These are phyloP conservation scores for Pyrrhia umbra DNA, from an alignment of 2,888 invertebrate species.

Conservation along the genomic window DNA sequence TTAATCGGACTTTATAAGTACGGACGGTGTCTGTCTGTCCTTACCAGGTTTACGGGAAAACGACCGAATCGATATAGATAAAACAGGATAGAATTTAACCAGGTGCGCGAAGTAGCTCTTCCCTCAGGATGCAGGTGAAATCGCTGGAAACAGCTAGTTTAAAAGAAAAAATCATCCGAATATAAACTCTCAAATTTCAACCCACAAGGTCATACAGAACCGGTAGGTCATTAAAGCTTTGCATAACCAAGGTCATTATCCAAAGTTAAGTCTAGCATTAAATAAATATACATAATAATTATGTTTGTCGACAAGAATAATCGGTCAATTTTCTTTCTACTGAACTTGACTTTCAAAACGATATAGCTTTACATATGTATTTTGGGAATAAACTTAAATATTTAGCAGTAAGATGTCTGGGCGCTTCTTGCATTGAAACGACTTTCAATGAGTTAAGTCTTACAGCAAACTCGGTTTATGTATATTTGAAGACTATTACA, in stretches of 20 bases:
- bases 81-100: no score
- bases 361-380: background rate
- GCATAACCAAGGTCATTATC: slow-evolving; percentile 53
- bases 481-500: slow-evolving; percentile 11
- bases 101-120: no score
- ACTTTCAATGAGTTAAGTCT: slow-evolving; percentile 6
- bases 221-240: slow-evolving; percentile 38
- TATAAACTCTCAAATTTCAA: slow-evolving; percentile 5
- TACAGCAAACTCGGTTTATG: slow-evolving; percentile 2
- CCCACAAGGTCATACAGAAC: slow-evolving; percentile 34
- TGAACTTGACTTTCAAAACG: slow-evolving; percentile 38
- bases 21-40: no score
- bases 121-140: no score
- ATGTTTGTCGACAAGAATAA: slow-evolving; percentile 1
- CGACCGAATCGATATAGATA: no score
- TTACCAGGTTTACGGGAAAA: no score
- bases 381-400: background rate
- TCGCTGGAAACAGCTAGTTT: no score
- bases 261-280: slow-evolving; percentile 20
- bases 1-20: no score
- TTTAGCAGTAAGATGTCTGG: background rate
- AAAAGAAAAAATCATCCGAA: slow-evolving; percentile 20
- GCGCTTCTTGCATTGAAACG: slow-evolving; percentile 17
- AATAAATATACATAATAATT: slow-evolving; percentile 22
- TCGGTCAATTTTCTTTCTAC: background rate